These are phyloP conservation scores for Chiloscyllium plagiosum DNA, from an alignment of 2,113 vertebrate genomes.

Conservation along the genomic window DNA sequence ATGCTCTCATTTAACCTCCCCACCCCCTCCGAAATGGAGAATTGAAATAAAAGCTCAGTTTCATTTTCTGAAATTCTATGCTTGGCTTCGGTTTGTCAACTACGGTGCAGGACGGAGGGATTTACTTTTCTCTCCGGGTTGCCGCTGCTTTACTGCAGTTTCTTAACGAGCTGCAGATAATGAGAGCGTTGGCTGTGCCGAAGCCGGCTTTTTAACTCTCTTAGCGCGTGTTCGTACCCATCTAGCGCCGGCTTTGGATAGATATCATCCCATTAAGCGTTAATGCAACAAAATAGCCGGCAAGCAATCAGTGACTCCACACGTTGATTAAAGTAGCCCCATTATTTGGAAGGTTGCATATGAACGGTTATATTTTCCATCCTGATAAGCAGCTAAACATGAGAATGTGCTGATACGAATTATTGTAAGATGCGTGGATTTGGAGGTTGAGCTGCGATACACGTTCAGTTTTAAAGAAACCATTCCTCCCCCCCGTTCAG, in stretches of 20 bases:
- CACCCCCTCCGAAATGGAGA: neutral
- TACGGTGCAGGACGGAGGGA: neutral
- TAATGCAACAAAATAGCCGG: neutral
- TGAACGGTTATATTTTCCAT: neutral
- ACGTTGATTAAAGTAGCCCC: neutral
- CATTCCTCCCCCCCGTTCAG: neutral
- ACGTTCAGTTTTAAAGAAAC: neutral
- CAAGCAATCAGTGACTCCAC: neutral
- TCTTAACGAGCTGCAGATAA: conserved; percentile 27
- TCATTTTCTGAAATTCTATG: neutral
- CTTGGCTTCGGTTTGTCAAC: neutral
- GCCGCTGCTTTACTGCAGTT: neutral
- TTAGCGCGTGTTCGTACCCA: neutral
- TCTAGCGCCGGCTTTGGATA: neutral
- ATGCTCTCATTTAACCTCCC: neutral
- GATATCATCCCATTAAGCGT: neutral
- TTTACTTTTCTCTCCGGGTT: too few relatives aligned
- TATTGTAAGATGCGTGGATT: neutral
- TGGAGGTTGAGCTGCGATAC: conserved; percentile 4
- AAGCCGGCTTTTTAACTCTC: conserved; percentile 5
- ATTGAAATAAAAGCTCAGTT: neutral
- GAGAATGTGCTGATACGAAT: neutral
- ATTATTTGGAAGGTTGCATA: neutral
- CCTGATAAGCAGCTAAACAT: neutral
- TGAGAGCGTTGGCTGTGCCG: neutral